phyloP scores from a whole-genome alignment of 2,113 vertebrate genomes.

The Calypte anna region DNA sequence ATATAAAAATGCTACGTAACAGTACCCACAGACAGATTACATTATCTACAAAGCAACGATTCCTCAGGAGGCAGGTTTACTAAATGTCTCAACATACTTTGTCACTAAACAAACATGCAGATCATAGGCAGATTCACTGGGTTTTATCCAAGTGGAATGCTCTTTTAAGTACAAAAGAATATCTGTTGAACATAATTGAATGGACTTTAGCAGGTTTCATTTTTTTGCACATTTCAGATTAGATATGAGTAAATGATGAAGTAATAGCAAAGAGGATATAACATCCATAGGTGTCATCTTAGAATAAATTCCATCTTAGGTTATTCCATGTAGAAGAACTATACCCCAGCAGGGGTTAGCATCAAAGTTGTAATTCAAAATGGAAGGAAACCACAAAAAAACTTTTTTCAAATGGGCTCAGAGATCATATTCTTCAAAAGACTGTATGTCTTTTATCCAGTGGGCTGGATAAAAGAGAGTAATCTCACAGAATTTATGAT shows the following conservation, averaged over 20 bases:
- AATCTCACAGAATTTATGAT: slow-evolving; percentile 24
- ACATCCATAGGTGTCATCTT: neutral
- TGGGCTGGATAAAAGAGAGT: neutral
- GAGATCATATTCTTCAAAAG: neutral
- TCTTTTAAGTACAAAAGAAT: neutral
- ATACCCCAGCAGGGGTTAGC: neutral
- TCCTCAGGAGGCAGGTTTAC: neutral
- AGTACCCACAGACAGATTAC: neutral
- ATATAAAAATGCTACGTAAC: neutral
- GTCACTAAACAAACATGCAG: neutral
- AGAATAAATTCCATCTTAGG: neutral
- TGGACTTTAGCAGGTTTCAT: neutral
- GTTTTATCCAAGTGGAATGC: neutral
- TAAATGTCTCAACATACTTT: neutral
- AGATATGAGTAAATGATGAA: neutral
- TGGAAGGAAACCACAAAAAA: neutral
- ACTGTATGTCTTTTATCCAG: neutral
- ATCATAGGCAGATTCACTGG: neutral
- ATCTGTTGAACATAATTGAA: neutral
- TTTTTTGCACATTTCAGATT: neutral
- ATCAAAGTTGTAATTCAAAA: neutral
- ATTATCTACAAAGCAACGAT: neutral
- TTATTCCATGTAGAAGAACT: neutral
- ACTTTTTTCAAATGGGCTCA: neutral
- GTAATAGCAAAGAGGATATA: neutral